Evolutionary conservation across 2,888 invertebrate species (phyloP).

Genomic region (Bembecia ichneumoniformis): DNA sequence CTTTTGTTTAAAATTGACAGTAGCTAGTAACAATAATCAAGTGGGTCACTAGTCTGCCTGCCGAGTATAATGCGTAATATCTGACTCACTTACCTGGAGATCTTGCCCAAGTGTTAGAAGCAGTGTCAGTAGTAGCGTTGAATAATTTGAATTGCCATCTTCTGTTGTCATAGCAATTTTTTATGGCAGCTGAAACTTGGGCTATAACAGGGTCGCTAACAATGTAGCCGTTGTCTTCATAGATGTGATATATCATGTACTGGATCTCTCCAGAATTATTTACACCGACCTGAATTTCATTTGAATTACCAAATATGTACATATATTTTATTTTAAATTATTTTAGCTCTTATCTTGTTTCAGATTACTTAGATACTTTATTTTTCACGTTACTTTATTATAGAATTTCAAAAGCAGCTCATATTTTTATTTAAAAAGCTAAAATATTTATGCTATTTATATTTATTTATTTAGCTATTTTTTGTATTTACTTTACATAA

Average conservation of each 20-base stretch:
- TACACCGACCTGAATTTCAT: constrained; percentile 51
- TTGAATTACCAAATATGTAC: background rate
- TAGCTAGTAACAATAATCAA: background rate
- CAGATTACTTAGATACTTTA: background rate
- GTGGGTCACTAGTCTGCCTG: background rate
- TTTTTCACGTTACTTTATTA: background rate
- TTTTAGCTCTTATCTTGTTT: background rate
- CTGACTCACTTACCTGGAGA: constrained; percentile 72
- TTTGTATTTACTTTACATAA: too few species aligned
- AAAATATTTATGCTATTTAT: too few species aligned
- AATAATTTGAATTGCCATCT: constrained; percentile 45
- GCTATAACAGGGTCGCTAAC: constrained; percentile 64
- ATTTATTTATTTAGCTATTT: too few species aligned
- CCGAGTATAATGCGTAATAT: too few species aligned
- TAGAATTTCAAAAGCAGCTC: too few species aligned
- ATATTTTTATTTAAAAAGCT: too few species aligned
- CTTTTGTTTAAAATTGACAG: too few species aligned
- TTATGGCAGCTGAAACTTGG: constrained; percentile 35
- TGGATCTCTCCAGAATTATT: constrained; percentile 77
- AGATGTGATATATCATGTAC: constrained; percentile 71
- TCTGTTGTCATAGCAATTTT: constrained; percentile 75
- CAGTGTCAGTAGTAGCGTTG: constrained; percentile 73
- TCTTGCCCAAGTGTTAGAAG: constrained; percentile 75
- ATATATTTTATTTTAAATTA: background rate
- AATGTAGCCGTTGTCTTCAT: constrained; percentile 68